Percentiles rank a stretch among this genome's conserved stretches.
Conservation (phyloP, 2,113 vertebrate species). For the Antechinus flavipes region DNA sequence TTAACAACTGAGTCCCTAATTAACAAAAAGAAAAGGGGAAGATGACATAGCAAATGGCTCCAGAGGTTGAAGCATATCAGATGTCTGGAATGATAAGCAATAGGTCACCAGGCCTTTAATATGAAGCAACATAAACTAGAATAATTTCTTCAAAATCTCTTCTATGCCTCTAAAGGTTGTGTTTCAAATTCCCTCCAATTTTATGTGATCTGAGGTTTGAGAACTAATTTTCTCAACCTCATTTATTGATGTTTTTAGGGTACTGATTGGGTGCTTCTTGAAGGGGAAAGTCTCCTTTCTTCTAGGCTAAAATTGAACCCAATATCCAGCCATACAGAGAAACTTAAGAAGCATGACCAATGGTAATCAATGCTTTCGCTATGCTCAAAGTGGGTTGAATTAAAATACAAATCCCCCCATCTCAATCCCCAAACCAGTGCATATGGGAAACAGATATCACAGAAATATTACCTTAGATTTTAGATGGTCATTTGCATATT, state of each 20-base stretch:
- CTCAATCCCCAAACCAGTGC: not conserved
- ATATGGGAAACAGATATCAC: not conserved
- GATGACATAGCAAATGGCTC: not conserved
- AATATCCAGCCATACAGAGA: not conserved
- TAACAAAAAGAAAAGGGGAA: not conserved
- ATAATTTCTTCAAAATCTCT: not conserved
- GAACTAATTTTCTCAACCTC: not conserved
- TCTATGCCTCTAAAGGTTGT: not conserved
- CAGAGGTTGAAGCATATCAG: not conserved
- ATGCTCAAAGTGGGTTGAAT: not conserved
- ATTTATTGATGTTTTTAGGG: not conserved
- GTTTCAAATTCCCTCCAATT: not conserved
- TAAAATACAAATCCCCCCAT: not conserved
- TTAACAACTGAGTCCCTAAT: not conserved
- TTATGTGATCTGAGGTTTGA: not conserved
- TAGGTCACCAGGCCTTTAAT: not conserved
- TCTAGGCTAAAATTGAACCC: not conserved
- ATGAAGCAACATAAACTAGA: not conserved
- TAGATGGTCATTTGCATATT: not conserved
- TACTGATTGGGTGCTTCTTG: not conserved
- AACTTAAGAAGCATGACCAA: not conserved
- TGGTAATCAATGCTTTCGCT: not conserved
- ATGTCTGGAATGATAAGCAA: not conserved
- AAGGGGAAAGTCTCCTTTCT: not conserved
- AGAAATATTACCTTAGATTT: not conserved